Percentiles rank a stretch among this genome's conserved stretches.
phyloP scores from a whole-genome alignment of 1,140 invertebrate genomes.

The Oryctes rhinoceros region DNA sequence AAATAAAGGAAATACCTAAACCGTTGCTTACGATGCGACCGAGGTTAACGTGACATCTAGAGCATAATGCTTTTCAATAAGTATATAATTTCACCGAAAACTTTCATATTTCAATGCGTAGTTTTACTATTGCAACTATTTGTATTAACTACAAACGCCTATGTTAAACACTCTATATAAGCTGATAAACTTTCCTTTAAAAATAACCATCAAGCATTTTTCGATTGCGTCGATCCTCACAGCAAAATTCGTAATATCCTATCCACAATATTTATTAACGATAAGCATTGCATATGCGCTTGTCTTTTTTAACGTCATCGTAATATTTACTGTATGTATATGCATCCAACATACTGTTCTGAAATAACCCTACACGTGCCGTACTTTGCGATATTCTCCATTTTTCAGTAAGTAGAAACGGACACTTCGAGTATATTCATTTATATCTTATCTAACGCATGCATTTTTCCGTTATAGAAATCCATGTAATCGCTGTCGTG shows the following conservation, averaged over 20 bases:
- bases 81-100: not conserved
- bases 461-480: not conserved
- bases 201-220: not conserved
- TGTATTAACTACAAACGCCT: not conserved
- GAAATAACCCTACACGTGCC: constrained; percentile 22
- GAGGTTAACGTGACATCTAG: constrained; percentile 30
- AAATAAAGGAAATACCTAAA: not conserved
- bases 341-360: not conserved
- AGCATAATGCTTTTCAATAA: not conserved
- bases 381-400: not conserved
- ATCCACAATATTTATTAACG: not conserved
- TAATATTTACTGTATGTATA: not conserved
- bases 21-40: not conserved
- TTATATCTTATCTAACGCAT: constrained; percentile 11
- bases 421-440: not conserved
- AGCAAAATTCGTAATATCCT: not conserved
- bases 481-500: no score
- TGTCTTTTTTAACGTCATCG: not conserved
- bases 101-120: not conserved
- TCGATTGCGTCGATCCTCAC: not conserved
- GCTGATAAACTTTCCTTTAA: no score
- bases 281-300: not conserved
- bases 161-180: no score
- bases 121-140: not conserved
- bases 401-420: constrained; percentile 5